These are phyloP conservation scores for Dunckerocampus dactyliophorus DNA, from an alignment of 2,113 vertebrate species.

Conservation along the genomic window DNA sequence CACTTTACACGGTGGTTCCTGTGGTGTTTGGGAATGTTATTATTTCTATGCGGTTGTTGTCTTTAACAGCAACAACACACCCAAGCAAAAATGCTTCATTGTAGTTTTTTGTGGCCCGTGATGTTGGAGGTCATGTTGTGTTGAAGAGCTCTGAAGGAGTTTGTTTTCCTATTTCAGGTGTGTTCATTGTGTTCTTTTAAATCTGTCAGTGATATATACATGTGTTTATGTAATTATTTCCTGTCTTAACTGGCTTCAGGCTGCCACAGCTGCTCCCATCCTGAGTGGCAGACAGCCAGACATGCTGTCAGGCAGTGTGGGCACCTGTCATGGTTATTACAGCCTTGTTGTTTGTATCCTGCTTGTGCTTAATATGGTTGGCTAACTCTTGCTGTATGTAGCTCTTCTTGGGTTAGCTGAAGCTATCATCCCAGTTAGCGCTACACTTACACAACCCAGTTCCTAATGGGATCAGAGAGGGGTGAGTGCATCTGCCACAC, in stretches of 20 bases:
- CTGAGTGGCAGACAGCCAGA: slow-evolving; percentile 21
- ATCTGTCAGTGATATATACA: neutral
- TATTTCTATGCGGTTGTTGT: slow-evolving; percentile 14
- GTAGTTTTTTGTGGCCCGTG: neutral
- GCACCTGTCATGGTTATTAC: slow-evolving; percentile 8
- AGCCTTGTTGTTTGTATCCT: slow-evolving; percentile 3
- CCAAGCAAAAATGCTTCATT: neutral
- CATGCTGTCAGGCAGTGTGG: neutral
- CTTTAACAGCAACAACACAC: neutral
- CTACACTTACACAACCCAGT: slow-evolving; percentile 25
- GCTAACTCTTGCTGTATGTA: slow-evolving; percentile 5
- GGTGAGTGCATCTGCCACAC: slow-evolving; percentile 44
- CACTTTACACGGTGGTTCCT: slow-evolving; percentile 16
- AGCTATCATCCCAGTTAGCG: slow-evolving; percentile 26
- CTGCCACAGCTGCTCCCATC: slow-evolving; percentile 44
- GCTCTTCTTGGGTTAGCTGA: slow-evolving; percentile 1
- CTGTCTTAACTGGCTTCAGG: slow-evolving; percentile 9
- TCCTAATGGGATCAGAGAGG: slow-evolving; percentile 13
- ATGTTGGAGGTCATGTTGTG: neutral
- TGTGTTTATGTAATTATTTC: slow-evolving; percentile 16
- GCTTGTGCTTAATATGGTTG: slow-evolving; percentile 11
- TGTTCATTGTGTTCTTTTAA: slow-evolving; percentile 2
- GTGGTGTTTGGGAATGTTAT: slow-evolving; percentile 9
- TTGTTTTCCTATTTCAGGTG: too few relatives aligned
- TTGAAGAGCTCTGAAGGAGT: neutral